These are phyloP conservation scores for Dryomyza anilis DNA, from an alignment of 2,888 invertebrate genomes.

Conservation along the genomic window DNA sequence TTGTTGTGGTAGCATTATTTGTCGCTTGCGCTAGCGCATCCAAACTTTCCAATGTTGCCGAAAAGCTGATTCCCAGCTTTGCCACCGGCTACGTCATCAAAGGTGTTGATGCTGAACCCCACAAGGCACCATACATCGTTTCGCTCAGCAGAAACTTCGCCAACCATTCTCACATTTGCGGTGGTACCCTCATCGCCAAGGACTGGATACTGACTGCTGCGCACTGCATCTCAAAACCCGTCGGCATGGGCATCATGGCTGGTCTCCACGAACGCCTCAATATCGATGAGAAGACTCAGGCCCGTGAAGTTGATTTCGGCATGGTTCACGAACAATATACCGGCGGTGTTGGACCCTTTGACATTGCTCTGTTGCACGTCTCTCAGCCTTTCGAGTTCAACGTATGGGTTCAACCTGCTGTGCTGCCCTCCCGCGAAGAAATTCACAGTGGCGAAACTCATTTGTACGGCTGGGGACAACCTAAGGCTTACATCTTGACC, in stretches of 20 bases:
- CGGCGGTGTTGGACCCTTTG: slow-evolving; percentile 61
- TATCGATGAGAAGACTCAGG: slow-evolving; percentile 43
- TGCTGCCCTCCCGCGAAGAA: slow-evolving; percentile 52
- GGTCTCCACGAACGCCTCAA: slow-evolving; percentile 45
- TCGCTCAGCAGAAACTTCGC: slow-evolving; percentile 44
- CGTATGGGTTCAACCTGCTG: slow-evolving; percentile 52
- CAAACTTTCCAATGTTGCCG: slow-evolving; percentile 18
- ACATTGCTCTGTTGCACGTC: slow-evolving; percentile 64
- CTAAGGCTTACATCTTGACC: slow-evolving; percentile 33
- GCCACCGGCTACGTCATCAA: slow-evolving; percentile 34
- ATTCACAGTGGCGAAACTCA: slow-evolving; percentile 38
- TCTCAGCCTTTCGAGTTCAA: slow-evolving; percentile 49
- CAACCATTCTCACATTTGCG: slow-evolving; percentile 58
- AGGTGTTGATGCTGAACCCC: slow-evolving; percentile 35
- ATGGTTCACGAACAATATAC: slow-evolving; percentile 53
- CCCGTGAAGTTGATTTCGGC: slow-evolving; percentile 49
- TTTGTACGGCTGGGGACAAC: slow-evolving; percentile 51
- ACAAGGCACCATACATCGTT: slow-evolving; percentile 47
- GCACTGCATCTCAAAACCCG: slow-evolving; percentile 46
- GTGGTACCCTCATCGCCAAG: slow-evolving; percentile 59
- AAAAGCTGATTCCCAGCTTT: slow-evolving; percentile 31
- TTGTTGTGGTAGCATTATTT: slow-evolving; percentile 24
- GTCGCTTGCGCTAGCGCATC: slow-evolving; percentile 32
- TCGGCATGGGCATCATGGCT: slow-evolving; percentile 47
- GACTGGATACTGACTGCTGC: slow-evolving; percentile 60